Evolutionary conservation across 2,113 vertebrate species (phyloP).

Genomic region (Ranitomeya variabilis): DNA sequence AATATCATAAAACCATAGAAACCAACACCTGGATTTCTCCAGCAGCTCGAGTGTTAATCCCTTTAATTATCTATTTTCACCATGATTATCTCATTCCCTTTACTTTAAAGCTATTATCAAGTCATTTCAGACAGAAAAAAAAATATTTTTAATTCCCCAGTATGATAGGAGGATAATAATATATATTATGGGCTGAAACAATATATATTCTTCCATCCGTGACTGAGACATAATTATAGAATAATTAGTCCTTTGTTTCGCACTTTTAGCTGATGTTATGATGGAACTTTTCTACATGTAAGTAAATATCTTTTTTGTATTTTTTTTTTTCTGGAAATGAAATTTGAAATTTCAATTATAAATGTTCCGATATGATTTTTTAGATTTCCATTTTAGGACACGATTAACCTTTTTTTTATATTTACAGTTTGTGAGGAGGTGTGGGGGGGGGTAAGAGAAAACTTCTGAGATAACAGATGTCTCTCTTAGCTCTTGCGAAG

Average conservation of each 20-base stretch:
- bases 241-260: constrained; percentile 19
- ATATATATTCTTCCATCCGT: not conserved
- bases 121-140: not conserved
- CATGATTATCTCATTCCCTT: not conserved
- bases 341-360: not conserved
- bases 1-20: not conserved
- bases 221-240: constrained; percentile 23
- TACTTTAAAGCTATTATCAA: constrained; percentile 13
- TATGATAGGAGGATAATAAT: constrained; percentile 21
- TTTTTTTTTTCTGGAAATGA: not conserved
- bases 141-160: not conserved
- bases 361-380: constrained; percentile 58
- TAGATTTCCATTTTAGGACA: constrained; percentile 58
- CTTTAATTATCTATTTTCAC: not conserved
- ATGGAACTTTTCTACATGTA: not conserved
- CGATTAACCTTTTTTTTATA: constrained; percentile 48
- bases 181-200: constrained; percentile 12
- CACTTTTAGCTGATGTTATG: not conserved
- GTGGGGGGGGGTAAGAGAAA: constrained; percentile 25
- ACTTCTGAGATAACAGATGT: constrained; percentile 57
- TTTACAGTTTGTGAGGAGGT: constrained; percentile 21
- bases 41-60: not conserved
- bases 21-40: not conserved
- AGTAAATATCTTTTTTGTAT: not conserved
- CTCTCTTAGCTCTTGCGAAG: constrained; percentile 55